Conservation (phyloP, 53 echinoderm and acorn worm species). For the Paracentrotus lividus region DNA sequence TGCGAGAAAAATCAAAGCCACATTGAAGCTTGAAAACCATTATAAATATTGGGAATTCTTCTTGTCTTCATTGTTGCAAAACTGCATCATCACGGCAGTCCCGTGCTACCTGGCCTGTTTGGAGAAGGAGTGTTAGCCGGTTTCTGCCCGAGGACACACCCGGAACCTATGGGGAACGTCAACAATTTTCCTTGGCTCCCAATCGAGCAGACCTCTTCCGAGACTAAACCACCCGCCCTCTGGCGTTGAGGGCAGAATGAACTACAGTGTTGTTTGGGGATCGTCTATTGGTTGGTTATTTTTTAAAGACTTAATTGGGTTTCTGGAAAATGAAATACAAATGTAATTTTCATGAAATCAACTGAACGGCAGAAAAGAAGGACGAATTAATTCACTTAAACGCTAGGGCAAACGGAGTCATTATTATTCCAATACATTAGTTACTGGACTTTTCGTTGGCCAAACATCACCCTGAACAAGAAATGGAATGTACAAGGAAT, state of each 20-base stretch:
- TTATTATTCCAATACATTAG: no score
- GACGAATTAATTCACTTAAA: no score
- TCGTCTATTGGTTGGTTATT: not conserved
- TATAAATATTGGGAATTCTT: slow-evolving; percentile 2
- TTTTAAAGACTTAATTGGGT: not conserved
- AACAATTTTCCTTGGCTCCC: slow-evolving; percentile 52
- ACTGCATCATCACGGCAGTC: slow-evolving; percentile 23
- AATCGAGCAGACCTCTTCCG: slow-evolving; percentile 49
- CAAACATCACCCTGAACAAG: no score
- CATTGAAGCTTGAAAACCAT: not conserved
- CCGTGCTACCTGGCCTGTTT: not conserved
- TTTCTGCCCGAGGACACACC: slow-evolving; percentile 18
- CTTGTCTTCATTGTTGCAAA: not conserved
- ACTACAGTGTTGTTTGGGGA: not conserved
- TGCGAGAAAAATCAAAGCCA: slow-evolving; percentile 10
- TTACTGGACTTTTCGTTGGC: no score
- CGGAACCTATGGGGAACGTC: slow-evolving; percentile 33
- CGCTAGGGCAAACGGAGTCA: not conserved
- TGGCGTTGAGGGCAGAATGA: slow-evolving; percentile 33
- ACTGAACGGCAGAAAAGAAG: no score
- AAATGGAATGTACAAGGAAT: no score
- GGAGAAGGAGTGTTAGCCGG: not conserved
- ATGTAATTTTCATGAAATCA: not conserved
- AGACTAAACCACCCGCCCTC: slow-evolving; percentile 65
- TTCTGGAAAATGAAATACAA: not conserved